Base-by-base conservation (phyloP, 2,797 vertebrate genomes). In the Botia almorhae region DNA sequence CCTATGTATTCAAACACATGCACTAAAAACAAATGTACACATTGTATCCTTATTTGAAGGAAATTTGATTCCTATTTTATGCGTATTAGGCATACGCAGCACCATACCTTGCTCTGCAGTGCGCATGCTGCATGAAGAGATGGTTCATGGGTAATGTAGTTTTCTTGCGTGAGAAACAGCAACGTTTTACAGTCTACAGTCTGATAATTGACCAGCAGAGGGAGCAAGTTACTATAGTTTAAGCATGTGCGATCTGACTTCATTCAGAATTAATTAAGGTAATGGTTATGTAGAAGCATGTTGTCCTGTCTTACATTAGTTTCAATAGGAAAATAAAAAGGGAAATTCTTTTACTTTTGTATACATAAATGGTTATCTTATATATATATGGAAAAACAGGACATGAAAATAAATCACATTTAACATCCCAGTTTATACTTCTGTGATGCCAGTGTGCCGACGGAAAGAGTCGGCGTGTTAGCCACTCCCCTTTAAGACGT, bases 401-500 rank as follows among this genome's bases (percentile, higher is more conserved):
- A 76, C 13, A 53, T 51, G 8, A 19, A 46, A 19, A 55, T 10
- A 55, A 61, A 23, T 11, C 50, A 26, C 39, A 60, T 74, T 70
- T 26, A 13, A 67, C 4, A 46, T 21, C 11, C 50, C 36, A 0
- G 17, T 12, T 14, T 0, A 21, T 50, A 48, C 17, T 48, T 69
- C 58, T 60, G 6, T 13, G 5, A 8, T 58, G 23, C 7, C 29
- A 23, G 26, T 67, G 26, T 43, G 78, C 68, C 64, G 50, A 63
- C 55, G 39, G 56, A 69, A 69, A 64, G 17, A 50, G 23, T 8
- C 7, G 19, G 26, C 48, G 23, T 51, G 48, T 67, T 14, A 53
- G 53, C 61, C 83, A 63, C 83, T 65, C 85, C 85, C 76, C 72
- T 84, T 83, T 29, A 78, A 64, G 14, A 29, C 70, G 12, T 39